Conservation (phyloP, 2,113 vertebrate genomes). For the Cololabis saira region DNA sequence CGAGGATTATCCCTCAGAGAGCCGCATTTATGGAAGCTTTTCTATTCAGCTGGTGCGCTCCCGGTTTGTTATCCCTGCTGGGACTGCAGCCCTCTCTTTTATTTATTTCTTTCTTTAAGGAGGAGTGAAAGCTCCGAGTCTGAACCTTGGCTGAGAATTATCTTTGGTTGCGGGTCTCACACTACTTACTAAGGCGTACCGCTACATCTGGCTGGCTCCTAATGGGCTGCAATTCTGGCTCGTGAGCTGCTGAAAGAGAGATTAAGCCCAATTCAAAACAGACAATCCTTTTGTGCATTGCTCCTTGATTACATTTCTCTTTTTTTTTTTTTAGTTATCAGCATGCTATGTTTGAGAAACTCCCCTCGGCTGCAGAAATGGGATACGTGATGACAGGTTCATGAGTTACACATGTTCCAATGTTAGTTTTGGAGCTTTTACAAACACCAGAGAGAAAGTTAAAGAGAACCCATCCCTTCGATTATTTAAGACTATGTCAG, state of each 20-base stretch:
- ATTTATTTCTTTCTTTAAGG: conserved; percentile 4
- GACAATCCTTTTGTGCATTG: neutral
- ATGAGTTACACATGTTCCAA: conserved; percentile 26
- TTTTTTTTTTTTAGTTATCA: neutral
- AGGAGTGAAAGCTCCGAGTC: conserved; percentile 33
- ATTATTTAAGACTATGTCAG: conserved; percentile 4
- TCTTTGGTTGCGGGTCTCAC: conserved; percentile 38
- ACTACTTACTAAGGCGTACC: conserved; percentile 9
- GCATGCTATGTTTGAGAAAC: conserved; percentile 7
- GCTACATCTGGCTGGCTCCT: conserved; percentile 47
- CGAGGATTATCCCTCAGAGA: conserved; percentile 49
- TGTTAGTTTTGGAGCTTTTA: conserved; percentile 44
- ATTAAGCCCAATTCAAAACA: conserved; percentile 9
- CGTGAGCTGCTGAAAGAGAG: conserved; percentile 16
- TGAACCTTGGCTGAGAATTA: conserved; percentile 53
- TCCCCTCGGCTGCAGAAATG: conserved; percentile 17
- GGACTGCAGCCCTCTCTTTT: conserved; percentile 13
- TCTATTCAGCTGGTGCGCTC: conserved; percentile 34
- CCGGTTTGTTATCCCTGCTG: conserved; percentile 50
- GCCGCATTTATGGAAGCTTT: conserved; percentile 46
- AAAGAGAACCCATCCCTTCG: neutral
- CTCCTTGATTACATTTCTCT: conserved; percentile 3
- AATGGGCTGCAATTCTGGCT: conserved; percentile 25
- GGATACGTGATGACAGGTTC: conserved; percentile 36
- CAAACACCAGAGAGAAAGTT: conserved; percentile 21